phyloP scores from a whole-genome alignment of 1,140 invertebrate genomes.

The Teleogryllus occipitalis region DNA sequence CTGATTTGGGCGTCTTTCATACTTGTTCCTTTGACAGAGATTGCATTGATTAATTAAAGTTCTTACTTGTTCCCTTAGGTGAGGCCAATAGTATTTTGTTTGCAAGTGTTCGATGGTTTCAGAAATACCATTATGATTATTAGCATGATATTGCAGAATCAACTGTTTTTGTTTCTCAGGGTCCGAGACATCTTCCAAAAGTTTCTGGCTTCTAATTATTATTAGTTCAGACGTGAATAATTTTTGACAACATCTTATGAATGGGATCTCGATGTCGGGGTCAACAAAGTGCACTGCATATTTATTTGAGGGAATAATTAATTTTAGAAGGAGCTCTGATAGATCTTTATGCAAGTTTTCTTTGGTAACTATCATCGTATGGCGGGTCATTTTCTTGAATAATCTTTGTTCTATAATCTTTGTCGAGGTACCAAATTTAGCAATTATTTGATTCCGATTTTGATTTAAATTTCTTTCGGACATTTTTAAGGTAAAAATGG shows the following conservation, averaged over 20 bases:
- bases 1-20: no score
- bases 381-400: neutral
- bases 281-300: neutral
- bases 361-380: neutral
- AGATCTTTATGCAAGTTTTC: neutral
- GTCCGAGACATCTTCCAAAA: neutral
- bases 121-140: no score
- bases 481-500: neutral
- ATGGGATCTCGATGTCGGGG: neutral
- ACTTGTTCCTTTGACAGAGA: no score
- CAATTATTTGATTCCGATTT: no score
- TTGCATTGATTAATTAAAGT: no score
- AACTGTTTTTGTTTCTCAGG: neutral
- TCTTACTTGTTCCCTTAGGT: no score
- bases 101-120: no score
- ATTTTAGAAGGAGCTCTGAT: neutral
- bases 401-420: neutral
- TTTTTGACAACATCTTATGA: constrained; percentile 2
- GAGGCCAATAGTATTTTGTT: no score
- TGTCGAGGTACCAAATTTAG: neutral
- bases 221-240: neutral
- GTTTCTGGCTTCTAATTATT: neutral
- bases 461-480: neutral
- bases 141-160: neutral
- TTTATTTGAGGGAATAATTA: no score